These are phyloP conservation scores for Leucopsar rothschildi DNA, from an alignment of 2,113 vertebrate species.

Conservation along the genomic window DNA sequence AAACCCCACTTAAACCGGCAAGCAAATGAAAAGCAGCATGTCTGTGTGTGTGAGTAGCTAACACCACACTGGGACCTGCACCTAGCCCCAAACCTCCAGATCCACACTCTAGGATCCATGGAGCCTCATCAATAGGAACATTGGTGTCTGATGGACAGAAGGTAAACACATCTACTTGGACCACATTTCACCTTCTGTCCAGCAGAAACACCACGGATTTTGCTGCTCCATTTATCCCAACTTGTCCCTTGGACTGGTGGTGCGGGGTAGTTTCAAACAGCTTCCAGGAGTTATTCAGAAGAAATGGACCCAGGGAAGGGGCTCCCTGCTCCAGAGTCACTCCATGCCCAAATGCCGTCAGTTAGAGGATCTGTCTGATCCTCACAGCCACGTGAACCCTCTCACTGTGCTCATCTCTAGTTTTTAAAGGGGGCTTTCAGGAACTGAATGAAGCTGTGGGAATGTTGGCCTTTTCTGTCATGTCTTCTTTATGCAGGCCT, in stretches of 20 bases:
- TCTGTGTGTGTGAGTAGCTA: not conserved
- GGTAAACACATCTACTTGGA: no score
- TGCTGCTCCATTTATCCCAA: not conserved
- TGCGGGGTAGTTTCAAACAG: not conserved
- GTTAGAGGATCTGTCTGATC: not conserved
- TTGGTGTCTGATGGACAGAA: no score
- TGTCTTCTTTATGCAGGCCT: not conserved
- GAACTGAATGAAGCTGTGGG: not conserved
- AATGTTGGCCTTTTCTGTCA: not conserved
- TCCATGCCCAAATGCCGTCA: no score
- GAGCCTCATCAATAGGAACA: not conserved
- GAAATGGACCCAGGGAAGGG: not conserved
- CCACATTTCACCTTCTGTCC: not conserved
- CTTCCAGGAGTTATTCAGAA: not conserved
- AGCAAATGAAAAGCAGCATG: not conserved
- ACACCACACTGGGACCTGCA: not conserved
- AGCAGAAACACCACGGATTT: not conserved
- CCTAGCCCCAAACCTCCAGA: not conserved
- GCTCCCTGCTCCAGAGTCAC: not conserved
- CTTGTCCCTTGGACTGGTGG: not conserved
- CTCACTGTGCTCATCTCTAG: not conserved
- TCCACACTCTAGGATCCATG: not conserved
- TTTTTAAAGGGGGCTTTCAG: not conserved
- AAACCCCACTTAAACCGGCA: not conserved
- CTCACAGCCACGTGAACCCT: rapidly evolving